Evolutionary conservation across 2,888 invertebrate species (phyloP).

Genomic region (Ditula angustiorana): DNA sequence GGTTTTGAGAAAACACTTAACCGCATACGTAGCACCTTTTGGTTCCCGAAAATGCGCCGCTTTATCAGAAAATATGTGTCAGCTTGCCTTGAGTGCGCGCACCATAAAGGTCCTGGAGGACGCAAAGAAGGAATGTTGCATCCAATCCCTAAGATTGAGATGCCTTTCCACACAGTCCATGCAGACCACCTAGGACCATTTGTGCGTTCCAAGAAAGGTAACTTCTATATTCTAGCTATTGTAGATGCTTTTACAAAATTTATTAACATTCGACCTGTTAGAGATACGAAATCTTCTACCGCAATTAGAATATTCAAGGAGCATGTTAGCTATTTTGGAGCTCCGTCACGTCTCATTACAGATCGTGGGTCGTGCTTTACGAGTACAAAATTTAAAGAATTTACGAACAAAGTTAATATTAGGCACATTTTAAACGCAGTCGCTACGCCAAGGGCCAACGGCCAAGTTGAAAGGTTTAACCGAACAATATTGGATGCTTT

Average conservation of each 20-base stretch:
- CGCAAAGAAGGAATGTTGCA: constrained; percentile 43
- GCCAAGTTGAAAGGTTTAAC: constrained; percentile 1
- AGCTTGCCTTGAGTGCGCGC: constrained; percentile 45
- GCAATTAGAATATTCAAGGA: neutral
- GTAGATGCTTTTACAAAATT: neutral
- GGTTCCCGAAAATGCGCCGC: constrained; percentile 47
- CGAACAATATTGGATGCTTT: constrained; percentile 1
- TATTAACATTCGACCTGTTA: neutral
- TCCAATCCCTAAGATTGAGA: too few species aligned
- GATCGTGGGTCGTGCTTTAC: constrained; percentile 6
- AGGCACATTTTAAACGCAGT: constrained; percentile 4
- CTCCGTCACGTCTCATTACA: neutral
- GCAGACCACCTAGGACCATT: too few species aligned
- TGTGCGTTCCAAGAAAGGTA: neutral
- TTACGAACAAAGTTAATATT: neutral
- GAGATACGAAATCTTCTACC: neutral
- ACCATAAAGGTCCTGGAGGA: constrained; percentile 44
- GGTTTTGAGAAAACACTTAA: constrained; percentile 44
- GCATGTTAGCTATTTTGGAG: neutral
- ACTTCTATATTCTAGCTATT: neutral
- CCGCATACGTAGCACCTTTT: constrained; percentile 42
- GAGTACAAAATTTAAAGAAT: neutral
- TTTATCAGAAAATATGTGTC: constrained; percentile 45
- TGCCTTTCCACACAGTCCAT: too few species aligned
- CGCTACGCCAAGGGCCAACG: constrained; percentile 4